Evolutionary conservation across 2,113 vertebrate genomes (phyloP), one percentile per base, ranked within the genome.

Genomic region (Climacteris rufus): DNA sequence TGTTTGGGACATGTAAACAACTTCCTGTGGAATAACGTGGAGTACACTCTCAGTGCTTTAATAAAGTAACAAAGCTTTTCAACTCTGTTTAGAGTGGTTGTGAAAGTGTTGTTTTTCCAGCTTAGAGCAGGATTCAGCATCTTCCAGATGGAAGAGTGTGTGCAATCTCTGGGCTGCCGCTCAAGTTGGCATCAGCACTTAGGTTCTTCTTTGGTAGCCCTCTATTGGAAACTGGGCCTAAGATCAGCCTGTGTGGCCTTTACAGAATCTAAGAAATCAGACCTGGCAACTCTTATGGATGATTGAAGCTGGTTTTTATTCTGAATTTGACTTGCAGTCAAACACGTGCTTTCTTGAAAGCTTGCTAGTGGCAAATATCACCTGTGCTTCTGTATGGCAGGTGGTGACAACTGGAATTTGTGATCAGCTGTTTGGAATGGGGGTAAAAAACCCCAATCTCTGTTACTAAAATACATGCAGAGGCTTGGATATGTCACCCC

Each of bases 361-460:
- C 12, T 72, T 53, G 24, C 13, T 49, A 24, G 27, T 65, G 50
- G 31, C 24, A 90, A 79, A 22, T 40, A 10, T 3, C 45, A 25
- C 54, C 15, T 57, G 5, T 44, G 19, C 20, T 57, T 83, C 54
- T 56, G 4, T 63, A 1, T 40, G 31, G 21, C 61, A 10, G 44
- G 33, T 27, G 28, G 45, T 15, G 21, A 14, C 70, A 42, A 22
- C 9, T 54, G 69, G 22, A 25, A 19, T 68, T 91, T 22, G 6
- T 50, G 21, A 35, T 54, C 18, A 86, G 19, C 39, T 42, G 9
- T 65, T 57, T 25, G 27, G 49, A 87, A 47, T 23, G 9, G 7
- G 16, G 13, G 2, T 6, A 2, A 19, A 47, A 60, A 8, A 2
- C 1, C 3, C 9, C 13, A 15, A 0, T 10, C 13, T 54, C 7